Conservation (phyloP, 2,113 vertebrate species). For the Grallaria varia region DNA sequence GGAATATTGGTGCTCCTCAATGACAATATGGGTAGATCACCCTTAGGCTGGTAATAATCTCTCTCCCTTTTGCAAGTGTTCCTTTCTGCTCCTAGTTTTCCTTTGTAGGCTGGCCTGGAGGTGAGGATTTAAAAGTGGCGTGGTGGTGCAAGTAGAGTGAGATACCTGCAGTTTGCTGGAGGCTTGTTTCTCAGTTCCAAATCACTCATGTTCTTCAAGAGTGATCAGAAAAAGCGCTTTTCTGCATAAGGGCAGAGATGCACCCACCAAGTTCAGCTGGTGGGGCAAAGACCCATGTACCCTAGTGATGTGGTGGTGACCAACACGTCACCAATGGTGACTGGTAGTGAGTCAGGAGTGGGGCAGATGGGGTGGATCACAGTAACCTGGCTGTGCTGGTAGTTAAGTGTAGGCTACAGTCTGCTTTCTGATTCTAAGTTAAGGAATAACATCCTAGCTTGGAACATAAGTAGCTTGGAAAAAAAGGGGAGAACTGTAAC, state of each 20-base stretch:
- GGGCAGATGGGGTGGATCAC: neutral
- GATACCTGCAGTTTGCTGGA: neutral
- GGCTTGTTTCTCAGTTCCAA: neutral
- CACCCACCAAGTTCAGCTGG: accelerated
- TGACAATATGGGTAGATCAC: accelerated
- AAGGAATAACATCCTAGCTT: neutral
- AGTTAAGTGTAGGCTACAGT: neutral
- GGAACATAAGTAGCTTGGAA: neutral
- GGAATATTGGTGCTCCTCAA: neutral
- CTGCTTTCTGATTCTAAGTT: constrained; percentile 2
- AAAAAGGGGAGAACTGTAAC: neutral
- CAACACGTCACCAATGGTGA: neutral
- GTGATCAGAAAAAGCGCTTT: neutral
- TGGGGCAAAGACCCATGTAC: neutral
- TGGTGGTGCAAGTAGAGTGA: accelerated
- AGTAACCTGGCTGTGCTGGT: neutral
- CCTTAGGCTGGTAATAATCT: accelerated
- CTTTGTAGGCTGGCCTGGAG: neutral
- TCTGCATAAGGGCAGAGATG: neutral
- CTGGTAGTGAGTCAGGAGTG: neutral
- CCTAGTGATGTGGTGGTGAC: neutral
- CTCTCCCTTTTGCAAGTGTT: neutral
- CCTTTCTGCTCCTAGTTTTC: neutral
- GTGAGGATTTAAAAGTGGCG: neutral
- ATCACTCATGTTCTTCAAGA: accelerated